Base-by-base conservation (phyloP, 1,140 invertebrate species). In the Diprion similis region DNA sequence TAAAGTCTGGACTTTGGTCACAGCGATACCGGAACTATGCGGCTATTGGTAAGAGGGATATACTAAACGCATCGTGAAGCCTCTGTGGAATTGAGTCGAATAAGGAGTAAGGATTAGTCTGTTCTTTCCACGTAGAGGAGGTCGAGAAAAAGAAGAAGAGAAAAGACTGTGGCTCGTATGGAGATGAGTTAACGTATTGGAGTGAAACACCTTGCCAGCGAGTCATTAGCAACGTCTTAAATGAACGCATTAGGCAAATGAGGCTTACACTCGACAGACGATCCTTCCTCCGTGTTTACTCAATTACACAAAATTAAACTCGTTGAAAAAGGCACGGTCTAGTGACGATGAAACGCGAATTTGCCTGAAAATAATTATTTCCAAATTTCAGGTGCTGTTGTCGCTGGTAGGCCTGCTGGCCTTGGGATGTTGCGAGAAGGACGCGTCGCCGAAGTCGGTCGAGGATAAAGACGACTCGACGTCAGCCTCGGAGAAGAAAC, bases 401-500 rank as follows among this genome's bases (percentile, higher is more conserved):
- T 59, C 89, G 77, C 80, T 90, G 66, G 83, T 88, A 76, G 89
- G 89, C 78, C 82, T 91, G 72, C 76, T 91, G 73, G 82, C 90
- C 77, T 82, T 89, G 71, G 85, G 86, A 68, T 74, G 82, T 78
- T 82, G 87, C 83, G 76, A 84, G 77, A 89, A 89, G 79, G 89
- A 88, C 72, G 87, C 89, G 75, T 85, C 85, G 66, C 88, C 89
- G 84, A 73, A 81, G 51, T 82, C 81, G 45, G 74, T 74, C 72
- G 80, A 83, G 72, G 78, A 78, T 19, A 86, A 88, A 80, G 84
- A 82, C n/a, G 75, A 72, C 18, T 18, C 82, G 67, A 82, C 83
- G 47, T 83, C 84, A 10, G 73, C 19, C 75, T 82, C 82, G 8
- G 83, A 89, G 71, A 92, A 92, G 76, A 91, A 91, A 74, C 91